Evolutionary conservation across 2,797 vertebrate species (phyloP).

Genomic region (Potorous gilbertii): DNA sequence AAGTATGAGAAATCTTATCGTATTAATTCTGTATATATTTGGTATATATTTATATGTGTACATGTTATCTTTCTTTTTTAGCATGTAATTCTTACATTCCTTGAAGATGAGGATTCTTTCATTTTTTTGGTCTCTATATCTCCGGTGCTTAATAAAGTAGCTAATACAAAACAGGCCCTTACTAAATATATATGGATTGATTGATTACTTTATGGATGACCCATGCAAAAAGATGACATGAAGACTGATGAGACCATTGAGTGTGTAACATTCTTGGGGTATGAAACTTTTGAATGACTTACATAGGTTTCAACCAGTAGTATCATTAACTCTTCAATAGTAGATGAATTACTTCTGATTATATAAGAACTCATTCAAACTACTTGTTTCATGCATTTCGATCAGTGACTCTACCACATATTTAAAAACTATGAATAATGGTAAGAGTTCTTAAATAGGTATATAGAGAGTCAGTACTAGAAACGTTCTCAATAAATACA

Average conservation of each 20-base stretch:
- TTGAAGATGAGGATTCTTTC: not conserved
- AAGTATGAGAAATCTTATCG: not conserved
- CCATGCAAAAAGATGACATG: not conserved
- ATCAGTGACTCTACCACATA: too few species aligned
- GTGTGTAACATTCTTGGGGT: not conserved
- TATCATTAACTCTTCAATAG: too few species aligned
- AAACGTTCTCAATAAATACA: too few species aligned
- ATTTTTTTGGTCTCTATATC: not conserved
- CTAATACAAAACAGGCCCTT: not conserved
- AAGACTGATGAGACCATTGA: not conserved
- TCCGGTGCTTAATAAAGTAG: not conserved
- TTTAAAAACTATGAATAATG: too few species aligned
- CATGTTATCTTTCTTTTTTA: not conserved
- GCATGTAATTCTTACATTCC: not conserved
- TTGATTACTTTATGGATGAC: not conserved
- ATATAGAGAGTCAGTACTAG: too few species aligned
- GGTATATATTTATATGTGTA: not conserved
- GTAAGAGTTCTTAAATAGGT: too few species aligned
- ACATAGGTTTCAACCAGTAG: not conserved
- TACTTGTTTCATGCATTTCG: too few species aligned
- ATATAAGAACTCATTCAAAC: too few species aligned
- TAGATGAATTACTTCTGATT: too few species aligned
- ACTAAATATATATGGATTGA: not conserved
- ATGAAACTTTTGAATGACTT: not conserved
- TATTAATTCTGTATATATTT: not conserved